phyloP scores from a whole-genome alignment of 2,797 vertebrate genomes.

The Denticeps clupeoides region DNA sequence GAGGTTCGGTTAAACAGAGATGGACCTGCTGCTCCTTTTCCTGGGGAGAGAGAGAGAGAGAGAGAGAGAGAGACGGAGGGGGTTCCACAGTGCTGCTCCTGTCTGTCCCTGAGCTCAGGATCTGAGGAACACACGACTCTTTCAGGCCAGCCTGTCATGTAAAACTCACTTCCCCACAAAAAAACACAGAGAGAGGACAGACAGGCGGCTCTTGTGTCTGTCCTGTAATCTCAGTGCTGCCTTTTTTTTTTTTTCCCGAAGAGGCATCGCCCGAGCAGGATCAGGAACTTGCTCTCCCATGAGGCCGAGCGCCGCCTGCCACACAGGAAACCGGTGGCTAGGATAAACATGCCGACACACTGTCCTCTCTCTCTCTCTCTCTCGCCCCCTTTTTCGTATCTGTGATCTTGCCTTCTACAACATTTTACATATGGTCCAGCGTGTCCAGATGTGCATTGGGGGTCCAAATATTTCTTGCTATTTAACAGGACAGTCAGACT shows the following conservation, averaged over 20 bases:
- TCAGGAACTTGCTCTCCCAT: slow-evolving; percentile 7
- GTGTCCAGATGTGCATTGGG: not conserved
- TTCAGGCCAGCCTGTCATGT: slow-evolving; percentile 1
- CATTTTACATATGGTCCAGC: slow-evolving; percentile 1
- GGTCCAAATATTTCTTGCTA: no score
- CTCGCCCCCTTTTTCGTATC: slow-evolving; percentile 1
- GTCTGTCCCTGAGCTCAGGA: not conserved
- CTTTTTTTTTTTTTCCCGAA: not conserved
- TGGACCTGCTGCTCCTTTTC: no score
- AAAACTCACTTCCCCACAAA: not conserved
- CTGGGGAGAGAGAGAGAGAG: not conserved
- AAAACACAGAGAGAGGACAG: not conserved
- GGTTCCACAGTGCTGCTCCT: not conserved
- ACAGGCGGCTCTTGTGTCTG: slow-evolving; percentile 4
- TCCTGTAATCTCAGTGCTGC: slow-evolving; percentile 13
- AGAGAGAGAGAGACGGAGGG: not conserved
- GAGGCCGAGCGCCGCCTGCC: not conserved
- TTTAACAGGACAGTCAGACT: no score
- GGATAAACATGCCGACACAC: slow-evolving; percentile 9
- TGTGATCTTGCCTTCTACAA: slow-evolving; percentile 2
- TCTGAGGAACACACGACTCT: slow-evolving; percentile 3
- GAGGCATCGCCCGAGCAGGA: slow-evolving; percentile 6
- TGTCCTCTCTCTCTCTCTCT: slow-evolving; percentile 14
- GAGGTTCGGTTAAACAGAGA: not conserved
- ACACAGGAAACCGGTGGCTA: slow-evolving; percentile 16